Base-by-base conservation (phyloP, 2,888 invertebrate genomes). In the Lacanobia wlatinum region DNA sequence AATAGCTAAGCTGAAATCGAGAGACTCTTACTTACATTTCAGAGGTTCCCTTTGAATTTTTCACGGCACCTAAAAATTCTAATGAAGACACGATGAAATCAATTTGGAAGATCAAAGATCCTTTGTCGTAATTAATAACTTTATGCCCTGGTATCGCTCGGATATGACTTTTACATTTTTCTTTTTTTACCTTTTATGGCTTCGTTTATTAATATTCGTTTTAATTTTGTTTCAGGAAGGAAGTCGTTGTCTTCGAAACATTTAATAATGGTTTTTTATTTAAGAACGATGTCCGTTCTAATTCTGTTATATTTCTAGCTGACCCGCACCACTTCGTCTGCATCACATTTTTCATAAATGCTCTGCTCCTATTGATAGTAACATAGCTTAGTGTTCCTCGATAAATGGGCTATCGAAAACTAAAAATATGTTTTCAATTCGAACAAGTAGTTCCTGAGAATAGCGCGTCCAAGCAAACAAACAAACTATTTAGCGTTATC, bases 71-170 rank as follows among this genome's bases (percentile, higher is more conserved):
- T 59, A 53, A 78, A 65, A 77, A 55, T 73, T 77, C 5, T 63
- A 72, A 83, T 82, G 62, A 81, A 78, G 69, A 72, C 70, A 43
- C 65, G 60, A 70, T 66, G 55, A 82, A 78, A 84, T 78, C 70
- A 84, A 78, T 84, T 83, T 55, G 70, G n/a, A 53, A 66, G 84
- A 70, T 75, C 78, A 84, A 84, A 83, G 74, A 69, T 69, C 70
- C 69, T 78, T 78, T 75, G 72, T 70, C 21, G 21, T 75, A 83
- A 83, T 83, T 83, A 82, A 70, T 73, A 80, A 78, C 60, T 75
- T 78, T 72, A 73, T 70, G 67, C 61, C 67, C 72, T 18, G 52
- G 38, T 56, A 58, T 52, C 48, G 34, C 38, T 71, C 60, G 53
- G 60, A 65, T 63, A 83, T 60, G 64, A 43, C 59, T 66, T 70